phyloP scores from a whole-genome alignment of 2,888 invertebrate species.

The Pharmacophagus antenor region DNA sequence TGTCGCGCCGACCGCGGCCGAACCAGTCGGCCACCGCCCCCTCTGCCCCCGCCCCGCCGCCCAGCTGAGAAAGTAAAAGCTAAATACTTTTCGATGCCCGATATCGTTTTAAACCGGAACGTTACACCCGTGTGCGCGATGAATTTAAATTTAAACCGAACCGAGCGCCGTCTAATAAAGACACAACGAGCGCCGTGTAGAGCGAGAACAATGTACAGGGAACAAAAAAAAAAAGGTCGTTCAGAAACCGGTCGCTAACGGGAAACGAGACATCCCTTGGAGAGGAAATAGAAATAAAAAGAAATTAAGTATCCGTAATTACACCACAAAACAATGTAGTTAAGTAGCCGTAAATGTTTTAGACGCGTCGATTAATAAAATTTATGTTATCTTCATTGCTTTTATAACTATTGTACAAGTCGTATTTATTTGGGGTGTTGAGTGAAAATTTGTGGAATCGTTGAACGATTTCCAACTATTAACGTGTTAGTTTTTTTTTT shows the following conservation, averaged over 20 bases:
- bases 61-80: conserved; percentile 57
- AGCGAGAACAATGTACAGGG: conserved; percentile 41
- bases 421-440: not conserved
- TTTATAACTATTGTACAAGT: too few relatives aligned
- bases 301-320: conserved; percentile 65
- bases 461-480: not conserved
- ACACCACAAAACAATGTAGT: conserved; percentile 52
- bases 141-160: not conserved
- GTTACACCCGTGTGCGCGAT: not conserved
- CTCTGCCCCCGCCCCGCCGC: not conserved
- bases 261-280: conserved; percentile 52
- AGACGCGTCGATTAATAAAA: not conserved
- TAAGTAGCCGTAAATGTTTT: not conserved
- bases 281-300: conserved; percentile 53
- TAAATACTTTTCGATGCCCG: conserved; percentile 33
- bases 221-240: conserved; percentile 42
- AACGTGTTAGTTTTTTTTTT: not conserved
- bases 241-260: conserved; percentile 51
- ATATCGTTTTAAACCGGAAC: conserved; percentile 5
- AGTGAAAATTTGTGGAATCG: not conserved
- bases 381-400: not conserved
- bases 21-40: conserved; percentile 47
- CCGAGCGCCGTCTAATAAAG: not conserved
- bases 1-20: conserved; percentile 73
- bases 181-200: not conserved